Base-by-base conservation (phyloP, 2,113 vertebrate genomes). In the Otis tarda region DNA sequence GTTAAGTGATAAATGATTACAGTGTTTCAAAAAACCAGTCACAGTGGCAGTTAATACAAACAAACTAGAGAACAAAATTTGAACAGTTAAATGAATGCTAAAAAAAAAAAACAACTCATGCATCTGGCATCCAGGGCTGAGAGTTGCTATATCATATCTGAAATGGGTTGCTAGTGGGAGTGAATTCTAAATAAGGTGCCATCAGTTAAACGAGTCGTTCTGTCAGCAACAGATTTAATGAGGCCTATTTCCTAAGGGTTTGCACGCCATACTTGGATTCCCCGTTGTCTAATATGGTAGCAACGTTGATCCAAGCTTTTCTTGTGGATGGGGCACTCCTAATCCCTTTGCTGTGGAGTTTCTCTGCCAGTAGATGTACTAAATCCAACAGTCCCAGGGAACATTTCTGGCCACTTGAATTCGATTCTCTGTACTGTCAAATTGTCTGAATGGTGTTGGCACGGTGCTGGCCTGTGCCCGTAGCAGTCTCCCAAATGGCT, bases 181-280 rank as follows among this genome's bases (percentile, higher is more conserved):
- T 81, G 69, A 93, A 84, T 92, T 89, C 60, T 92, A 90, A 94
- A 91, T 92, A 94, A 96, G 76, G 27, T 87, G 49, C 76, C 63
- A 60, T 88, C 85, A 94, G 65, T 88, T 70, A 86, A 93, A 91
- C 53, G 85, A 88, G 80, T 86, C 4, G 0, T 90, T 86, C 76
- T 92, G 47, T 80, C 82, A 90, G 64, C 87, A 91, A n/a, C 76
- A 87, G 76, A 75, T 87, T 71, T 95, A 92, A 89, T 63, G 60
- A 91, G 61, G 23, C 37, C 56, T 81, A 3, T 94, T 95, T 94
- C 56, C 60, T 63, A 39, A 24, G 52, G 56, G 15, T 33, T 94
- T 90, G 52, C 20, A 27, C 55, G 22, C 89, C 60, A 6, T 71
- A 15, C 11, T 59, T 92, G 86, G 52, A 70, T 92, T 92, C 73